Evolutionary conservation across 2,888 invertebrate genomes (phyloP).

Genomic region (Eustalomyia histrio): DNA sequence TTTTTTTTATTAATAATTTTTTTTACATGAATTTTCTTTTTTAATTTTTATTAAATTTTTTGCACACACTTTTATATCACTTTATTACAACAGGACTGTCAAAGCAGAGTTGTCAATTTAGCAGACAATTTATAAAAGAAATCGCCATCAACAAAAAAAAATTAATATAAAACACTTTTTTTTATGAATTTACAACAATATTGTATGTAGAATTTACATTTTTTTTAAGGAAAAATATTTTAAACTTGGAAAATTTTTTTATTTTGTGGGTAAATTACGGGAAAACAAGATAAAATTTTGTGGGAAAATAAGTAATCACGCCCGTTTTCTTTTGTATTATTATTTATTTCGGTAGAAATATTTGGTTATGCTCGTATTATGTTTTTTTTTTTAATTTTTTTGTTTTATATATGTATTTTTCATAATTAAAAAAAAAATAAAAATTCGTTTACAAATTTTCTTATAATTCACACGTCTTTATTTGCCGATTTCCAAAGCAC

Average conservation of each 20-base stretch:
- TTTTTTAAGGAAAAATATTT: neutral
- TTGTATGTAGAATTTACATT: too few relatives aligned
- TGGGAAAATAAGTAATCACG: conserved; percentile 32
- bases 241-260: neutral
- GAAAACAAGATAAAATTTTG: neutral
- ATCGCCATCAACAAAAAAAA: conserved; percentile 16
- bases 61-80: conserved; percentile 13
- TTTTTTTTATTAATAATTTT: neutral
- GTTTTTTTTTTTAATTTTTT: conserved; percentile 6
- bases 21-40: too few relatives aligned
- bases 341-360: conserved; percentile 27
- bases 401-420: too few relatives aligned
- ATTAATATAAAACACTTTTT: conserved; percentile 1
- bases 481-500: conserved; percentile 59
- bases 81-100: conserved; percentile 6
- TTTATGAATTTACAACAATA: too few relatives aligned
- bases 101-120: neutral
- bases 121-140: neutral
- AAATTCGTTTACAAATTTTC: too few relatives aligned
- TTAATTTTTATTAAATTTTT: neutral
- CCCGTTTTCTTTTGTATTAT: conserved; percentile 45
- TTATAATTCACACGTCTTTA: conserved; percentile 38
- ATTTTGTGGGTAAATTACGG: neutral
- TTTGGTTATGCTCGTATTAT: conserved; percentile 38
- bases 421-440: too few relatives aligned